Conservation (phyloP, 2,797 vertebrate genomes). For the Falco berigora region DNA sequence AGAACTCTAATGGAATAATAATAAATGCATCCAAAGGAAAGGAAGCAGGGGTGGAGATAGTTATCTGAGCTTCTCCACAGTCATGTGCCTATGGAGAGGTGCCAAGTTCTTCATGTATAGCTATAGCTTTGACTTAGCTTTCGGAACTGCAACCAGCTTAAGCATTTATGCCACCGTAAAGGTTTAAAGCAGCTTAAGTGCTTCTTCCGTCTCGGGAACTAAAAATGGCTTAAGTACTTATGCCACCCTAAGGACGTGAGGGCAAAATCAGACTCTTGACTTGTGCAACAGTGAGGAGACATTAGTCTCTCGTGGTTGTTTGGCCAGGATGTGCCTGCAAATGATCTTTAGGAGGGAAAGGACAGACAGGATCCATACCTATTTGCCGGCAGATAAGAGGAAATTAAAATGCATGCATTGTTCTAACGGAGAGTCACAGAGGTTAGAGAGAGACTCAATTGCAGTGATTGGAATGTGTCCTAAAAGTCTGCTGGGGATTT, state of each 20-base stretch:
- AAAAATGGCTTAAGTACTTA: slow-evolving; percentile 51
- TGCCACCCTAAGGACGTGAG: not conserved
- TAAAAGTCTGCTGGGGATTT: not conserved
- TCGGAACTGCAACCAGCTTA: slow-evolving; percentile 8
- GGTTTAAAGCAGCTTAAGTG: slow-evolving; percentile 44
- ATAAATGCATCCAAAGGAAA: not conserved
- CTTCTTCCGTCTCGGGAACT: slow-evolving; percentile 9
- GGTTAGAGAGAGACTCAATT: not conserved
- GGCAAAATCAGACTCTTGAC: not conserved
- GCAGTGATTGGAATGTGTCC: not conserved
- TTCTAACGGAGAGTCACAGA: not conserved
- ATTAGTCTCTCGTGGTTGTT: not conserved
- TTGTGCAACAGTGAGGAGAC: not conserved
- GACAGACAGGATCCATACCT: not conserved
- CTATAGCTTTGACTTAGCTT: not conserved
- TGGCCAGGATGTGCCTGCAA: not conserved
- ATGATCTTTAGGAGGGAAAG: not conserved
- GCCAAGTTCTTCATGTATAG: not conserved
- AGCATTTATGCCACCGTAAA: slow-evolving; percentile 26
- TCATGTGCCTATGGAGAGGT: not conserved
- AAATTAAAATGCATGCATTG: slow-evolving; percentile 1
- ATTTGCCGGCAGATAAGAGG: not conserved
- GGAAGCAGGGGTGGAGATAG: not conserved
- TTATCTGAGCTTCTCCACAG: not conserved
- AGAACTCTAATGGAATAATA: not conserved